Evolutionary conservation across 2,797 vertebrate genomes (phyloP).

Genomic region (Sebastes oblongus): DNA sequence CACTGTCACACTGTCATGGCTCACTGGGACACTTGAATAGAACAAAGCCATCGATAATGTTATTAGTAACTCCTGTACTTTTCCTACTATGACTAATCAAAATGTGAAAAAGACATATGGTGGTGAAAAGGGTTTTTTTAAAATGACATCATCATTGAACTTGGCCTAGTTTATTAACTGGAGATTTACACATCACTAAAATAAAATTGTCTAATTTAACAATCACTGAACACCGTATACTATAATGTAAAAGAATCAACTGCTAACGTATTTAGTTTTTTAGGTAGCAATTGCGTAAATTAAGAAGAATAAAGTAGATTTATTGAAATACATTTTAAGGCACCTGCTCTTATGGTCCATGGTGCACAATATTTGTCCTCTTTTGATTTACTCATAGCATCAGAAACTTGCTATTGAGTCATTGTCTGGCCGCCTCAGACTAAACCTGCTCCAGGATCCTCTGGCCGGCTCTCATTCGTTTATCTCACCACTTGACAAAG

Average conservation of each 20-base stretch:
- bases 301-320: conserved; percentile 8
- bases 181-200: not conserved
- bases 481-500: conserved; percentile 45
- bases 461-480: conserved; percentile 41
- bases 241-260: not conserved
- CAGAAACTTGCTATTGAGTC: conserved; percentile 61
- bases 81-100: not conserved
- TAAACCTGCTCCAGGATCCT: conserved; percentile 47
- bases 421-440: conserved; percentile 42
- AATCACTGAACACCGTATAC: not conserved
- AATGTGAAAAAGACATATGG: not conserved
- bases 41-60: not conserved
- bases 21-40: not conserved
- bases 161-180: not conserved
- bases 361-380: conserved; percentile 32
- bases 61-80: not conserved
- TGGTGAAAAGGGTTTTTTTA: not conserved
- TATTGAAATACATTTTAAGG: conserved; percentile 18
- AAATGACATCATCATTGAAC: not conserved
- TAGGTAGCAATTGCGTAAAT: not conserved
- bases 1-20: too few species aligned
- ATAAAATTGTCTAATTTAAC: not conserved
- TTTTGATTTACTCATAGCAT: conserved; percentile 50
- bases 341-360: conserved; percentile 39
- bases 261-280: not conserved